Evolutionary conservation across 1,140 invertebrate species (phyloP), one percentile per base, ranked within the genome.

Genomic region (Anthonomus grandis): DNA sequence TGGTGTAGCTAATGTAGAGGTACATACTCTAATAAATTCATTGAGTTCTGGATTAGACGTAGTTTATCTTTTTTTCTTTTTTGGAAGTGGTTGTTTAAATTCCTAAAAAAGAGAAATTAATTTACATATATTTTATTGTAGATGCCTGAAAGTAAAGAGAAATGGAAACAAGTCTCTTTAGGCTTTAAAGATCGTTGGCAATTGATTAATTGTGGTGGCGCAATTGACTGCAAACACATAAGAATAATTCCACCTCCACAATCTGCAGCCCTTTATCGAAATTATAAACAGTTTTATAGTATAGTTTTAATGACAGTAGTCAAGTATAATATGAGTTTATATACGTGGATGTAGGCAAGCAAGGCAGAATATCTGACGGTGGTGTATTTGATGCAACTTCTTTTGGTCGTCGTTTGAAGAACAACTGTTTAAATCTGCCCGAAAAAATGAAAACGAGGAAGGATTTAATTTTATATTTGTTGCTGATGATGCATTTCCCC

Each of bases 301-400:
- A n/a, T n/a, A n/a, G n/a, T n/a, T n/a, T 64, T 81, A 21, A 58
- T 81, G 53, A 77, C 72, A 4, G 34, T 78, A 48, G 70, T 72
- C n/a, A 76, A 80, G n/a, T 57, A 79, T 45, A n/a, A n/a, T 78
- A 77, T 61, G 68, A 69, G 47, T 81, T 79, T 64, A 63, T 69
- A 34, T 71, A 70, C 37, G 66, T 73, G 76, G 76, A n/a, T 58
- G 67, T 54, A 69, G 68, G 48, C 65, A n/a, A n/a, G n/a, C n/a
- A n/a, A n/a, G n/a, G n/a, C n/a, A n/a, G n/a, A n/a, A n/a, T n/a
- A n/a, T n/a, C 63, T 46, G 72, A 76, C 48, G 66, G 71, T 45
- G 70, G 70, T 6, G 64, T 74, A 18, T 73, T 73, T 37, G 21
- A 51, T 38, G 2, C 12, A 39, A 41, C 34, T n/a, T 51, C 23